Evolutionary conservation across 2,888 invertebrate genomes (phyloP).

Genomic region (Diaphora mendica): DNA sequence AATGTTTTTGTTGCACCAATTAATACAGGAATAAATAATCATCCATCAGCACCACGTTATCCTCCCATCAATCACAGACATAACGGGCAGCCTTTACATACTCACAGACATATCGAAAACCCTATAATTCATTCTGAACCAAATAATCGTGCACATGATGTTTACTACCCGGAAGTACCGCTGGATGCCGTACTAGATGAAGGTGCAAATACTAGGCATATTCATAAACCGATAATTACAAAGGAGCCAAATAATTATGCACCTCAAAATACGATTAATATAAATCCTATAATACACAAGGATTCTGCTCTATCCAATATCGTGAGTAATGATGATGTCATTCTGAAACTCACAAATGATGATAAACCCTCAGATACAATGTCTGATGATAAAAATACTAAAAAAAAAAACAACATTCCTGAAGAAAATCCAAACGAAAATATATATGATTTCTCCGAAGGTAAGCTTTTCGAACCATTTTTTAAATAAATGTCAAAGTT

Average conservation of each 20-base stretch:
- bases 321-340: background rate
- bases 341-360: background rate
- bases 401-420: background rate
- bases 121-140: constrained; percentile 3
- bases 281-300: constrained; percentile 4
- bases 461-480: constrained; percentile 1
- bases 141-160: background rate
- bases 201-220: background rate
- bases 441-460: background rate
- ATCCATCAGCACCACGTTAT: background rate
- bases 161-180: background rate
- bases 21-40: background rate
- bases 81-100: background rate
- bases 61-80: background rate
- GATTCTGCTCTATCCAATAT: background rate
- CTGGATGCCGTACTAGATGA: background rate
- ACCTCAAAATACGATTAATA: constrained; percentile 19
- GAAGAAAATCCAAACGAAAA: background rate
- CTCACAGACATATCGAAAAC: background rate
- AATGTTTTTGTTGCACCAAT: background rate
- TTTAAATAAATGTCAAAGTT: background rate
- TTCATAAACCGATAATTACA: background rate
- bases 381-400: background rate
- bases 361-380: background rate
- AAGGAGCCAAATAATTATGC: constrained; percentile 11